Conservation (phyloP, 2,888 invertebrate genomes). For the Eucriotettix oculatus region DNA sequence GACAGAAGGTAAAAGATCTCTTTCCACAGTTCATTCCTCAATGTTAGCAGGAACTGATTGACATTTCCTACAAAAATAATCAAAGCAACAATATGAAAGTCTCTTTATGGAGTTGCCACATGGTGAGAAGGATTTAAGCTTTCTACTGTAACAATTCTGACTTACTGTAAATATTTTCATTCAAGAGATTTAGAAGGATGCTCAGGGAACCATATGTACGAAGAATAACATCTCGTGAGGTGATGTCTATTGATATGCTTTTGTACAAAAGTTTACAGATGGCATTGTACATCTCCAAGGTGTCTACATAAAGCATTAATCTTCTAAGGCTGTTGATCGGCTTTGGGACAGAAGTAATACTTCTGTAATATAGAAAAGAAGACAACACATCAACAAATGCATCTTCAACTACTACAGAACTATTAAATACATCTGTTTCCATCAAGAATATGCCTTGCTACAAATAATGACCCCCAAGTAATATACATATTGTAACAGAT, state of each 20-base stretch:
- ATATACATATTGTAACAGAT: too few relatives aligned
- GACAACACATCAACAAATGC: background rate
- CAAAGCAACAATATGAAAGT: too few relatives aligned
- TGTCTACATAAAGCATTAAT: slow-evolving; percentile 25
- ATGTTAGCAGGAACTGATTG: too few relatives aligned
- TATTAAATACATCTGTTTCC: too few relatives aligned
- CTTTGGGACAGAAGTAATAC: background rate
- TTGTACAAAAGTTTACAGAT: slow-evolving; percentile 29
- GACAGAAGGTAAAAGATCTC: slow-evolving; percentile 30
- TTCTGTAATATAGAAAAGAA: slow-evolving; percentile 8
- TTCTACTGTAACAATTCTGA: background rate
- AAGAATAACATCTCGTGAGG: slow-evolving; percentile 19
- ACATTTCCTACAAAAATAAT: too few relatives aligned
- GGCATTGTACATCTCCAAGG: slow-evolving; percentile 32
- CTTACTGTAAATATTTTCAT: slow-evolving; percentile 27
- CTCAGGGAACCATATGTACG: background rate
- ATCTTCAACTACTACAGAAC: too few relatives aligned
- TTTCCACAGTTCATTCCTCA: slow-evolving; percentile 32
- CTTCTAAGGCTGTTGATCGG: background rate
- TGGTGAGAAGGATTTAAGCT: too few relatives aligned
- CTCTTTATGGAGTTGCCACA: too few relatives aligned
- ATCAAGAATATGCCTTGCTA: too few relatives aligned
- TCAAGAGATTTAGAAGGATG: background rate
- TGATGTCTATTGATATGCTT: slow-evolving; percentile 22
- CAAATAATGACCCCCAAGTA: too few relatives aligned